These are phyloP conservation scores for Mustela nigripes DNA, from an alignment of 2,113 vertebrate species.

Conservation along the genomic window DNA sequence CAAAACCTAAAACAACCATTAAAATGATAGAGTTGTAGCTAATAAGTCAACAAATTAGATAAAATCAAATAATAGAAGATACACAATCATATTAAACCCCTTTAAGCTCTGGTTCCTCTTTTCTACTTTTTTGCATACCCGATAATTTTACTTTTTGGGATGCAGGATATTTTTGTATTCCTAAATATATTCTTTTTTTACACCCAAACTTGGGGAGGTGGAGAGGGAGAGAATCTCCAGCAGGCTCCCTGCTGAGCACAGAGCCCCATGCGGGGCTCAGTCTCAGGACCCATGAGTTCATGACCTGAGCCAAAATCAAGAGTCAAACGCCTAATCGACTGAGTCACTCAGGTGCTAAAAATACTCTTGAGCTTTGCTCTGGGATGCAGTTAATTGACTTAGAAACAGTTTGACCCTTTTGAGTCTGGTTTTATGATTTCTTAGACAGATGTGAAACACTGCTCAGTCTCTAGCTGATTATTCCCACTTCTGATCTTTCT, in stretches of 20 bases:
- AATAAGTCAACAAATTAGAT: neutral
- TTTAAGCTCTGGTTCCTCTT: neutral
- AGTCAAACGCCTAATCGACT: too few relatives aligned
- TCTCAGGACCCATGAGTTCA: too few relatives aligned
- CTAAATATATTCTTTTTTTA: neutral
- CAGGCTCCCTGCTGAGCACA: neutral
- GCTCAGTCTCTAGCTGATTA: neutral
- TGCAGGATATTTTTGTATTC: neutral
- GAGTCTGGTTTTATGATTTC: neutral
- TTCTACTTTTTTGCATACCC: neutral
- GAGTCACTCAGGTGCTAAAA: too few relatives aligned
- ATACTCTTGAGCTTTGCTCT: neutral
- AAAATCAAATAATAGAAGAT: neutral
- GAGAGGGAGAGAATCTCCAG: neutral
- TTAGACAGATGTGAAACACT: neutral
- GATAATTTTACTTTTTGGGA: neutral
- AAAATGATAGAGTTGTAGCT: neutral
- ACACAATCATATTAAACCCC: neutral
- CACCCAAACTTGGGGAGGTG: neutral
- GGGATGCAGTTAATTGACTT: neutral
- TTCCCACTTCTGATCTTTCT: neutral
- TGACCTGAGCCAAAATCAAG: too few relatives aligned
- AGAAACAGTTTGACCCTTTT: neutral
- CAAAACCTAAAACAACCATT: neutral
- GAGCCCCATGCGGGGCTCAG: too few relatives aligned